Evolutionary conservation across 64 coral and sea anemone genomes (phyloP).

Genomic region (Stichodactyla helianthus): DNA sequence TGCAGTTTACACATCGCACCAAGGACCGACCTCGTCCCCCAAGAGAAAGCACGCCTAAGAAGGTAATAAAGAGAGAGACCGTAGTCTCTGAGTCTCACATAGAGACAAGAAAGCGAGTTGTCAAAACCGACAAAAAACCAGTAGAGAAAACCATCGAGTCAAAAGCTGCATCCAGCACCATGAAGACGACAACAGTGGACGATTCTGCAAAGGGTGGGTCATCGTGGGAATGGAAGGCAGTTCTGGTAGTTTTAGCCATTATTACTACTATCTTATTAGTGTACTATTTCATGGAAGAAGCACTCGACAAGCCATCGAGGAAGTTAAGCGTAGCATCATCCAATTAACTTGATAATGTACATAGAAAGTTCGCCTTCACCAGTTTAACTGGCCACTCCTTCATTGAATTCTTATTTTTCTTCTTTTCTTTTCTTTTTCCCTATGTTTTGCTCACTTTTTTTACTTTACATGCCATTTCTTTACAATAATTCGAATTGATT

Average conservation of each 20-base stretch:
- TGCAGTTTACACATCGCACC: neutral
- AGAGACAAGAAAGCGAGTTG: conserved; percentile 7
- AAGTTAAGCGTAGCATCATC: too few species aligned
- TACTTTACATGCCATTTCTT: neutral
- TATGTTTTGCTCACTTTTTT: neutral
- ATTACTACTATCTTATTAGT: conserved; percentile 13
- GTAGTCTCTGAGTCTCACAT: neutral
- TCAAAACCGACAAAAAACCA: neutral
- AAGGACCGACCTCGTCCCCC: neutral
- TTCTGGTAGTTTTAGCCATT: conserved; percentile 3
- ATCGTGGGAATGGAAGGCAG: conserved; percentile 14
- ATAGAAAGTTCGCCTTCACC: too few species aligned
- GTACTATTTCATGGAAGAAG: conserved; percentile 21
- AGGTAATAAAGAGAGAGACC: conserved; percentile 15
- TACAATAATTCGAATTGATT: neutral
- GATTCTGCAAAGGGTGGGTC: neutral
- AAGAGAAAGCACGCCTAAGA: conserved; percentile 2
- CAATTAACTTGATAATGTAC: too few species aligned
- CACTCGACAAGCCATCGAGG: neutral
- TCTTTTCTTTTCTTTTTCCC: neutral
- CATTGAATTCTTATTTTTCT: neutral
- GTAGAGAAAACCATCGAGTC: neutral
- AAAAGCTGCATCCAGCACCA: too few species aligned
- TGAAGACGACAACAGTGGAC: neutral
- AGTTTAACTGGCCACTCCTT: too few species aligned